Base-by-base conservation (phyloP, 2,113 vertebrate species). In the Puntigrus tetrazona region DNA sequence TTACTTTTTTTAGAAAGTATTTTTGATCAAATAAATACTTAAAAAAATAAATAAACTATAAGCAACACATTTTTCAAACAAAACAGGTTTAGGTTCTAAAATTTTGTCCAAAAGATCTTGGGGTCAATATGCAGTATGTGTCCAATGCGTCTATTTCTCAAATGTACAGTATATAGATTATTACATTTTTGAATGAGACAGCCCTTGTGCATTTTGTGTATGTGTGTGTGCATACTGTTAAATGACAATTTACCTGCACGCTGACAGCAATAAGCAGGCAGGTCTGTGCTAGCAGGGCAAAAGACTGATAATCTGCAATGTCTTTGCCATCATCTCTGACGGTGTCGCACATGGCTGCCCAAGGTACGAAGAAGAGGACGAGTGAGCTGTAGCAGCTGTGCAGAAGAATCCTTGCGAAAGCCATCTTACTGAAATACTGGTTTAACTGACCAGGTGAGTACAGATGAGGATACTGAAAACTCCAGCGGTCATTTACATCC, bases 401-500 rank as follows among this genome's bases (percentile, higher is more conserved):
- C 34, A 97, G 6, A 88, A 97, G 87, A 73, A 96, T 96, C 29
- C 91, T 94, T 52, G 95, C 81, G 69, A 99, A 99, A 43, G 94
- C 91, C 22, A 76, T 91, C 89, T 96, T 97, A 91, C 93, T 99
- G 93, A 99, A 99, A 90, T 96, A 97, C 31, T 91, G 90, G 90
- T 97, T 97, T 50, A 93, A 85, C 90, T 98, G 98, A 18, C 98
- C 98, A 0, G 97, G 97, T 8, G 92, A 41, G 78, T 98, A 99
- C 0, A 99, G 94, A 91, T 97, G 94, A 59, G 98, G 98, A 81
- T 96, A 95, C 80, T 89, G 92, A 70, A 97, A 92, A 85, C 97
- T 99, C 96, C 97, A 98, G 20, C 92, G 93, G 85, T 98, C 97
- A 55, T 96, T 95, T 83, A 99, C 96, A 41, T 99, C 98, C 98